Conservation (phyloP, 2,888 invertebrate species). For the Pogonocherus hispidulus region DNA sequence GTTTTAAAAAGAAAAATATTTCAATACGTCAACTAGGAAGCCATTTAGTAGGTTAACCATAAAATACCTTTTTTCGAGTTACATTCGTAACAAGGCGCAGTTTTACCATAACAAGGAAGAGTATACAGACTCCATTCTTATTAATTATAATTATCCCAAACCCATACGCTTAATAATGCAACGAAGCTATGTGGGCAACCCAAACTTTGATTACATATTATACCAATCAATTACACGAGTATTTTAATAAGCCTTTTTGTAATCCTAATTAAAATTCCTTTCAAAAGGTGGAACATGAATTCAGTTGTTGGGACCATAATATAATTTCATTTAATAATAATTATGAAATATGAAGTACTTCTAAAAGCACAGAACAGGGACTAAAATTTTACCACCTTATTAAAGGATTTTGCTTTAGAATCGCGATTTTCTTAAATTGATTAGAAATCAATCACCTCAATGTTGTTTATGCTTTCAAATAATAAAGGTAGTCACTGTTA, state of each 20-base stretch:
- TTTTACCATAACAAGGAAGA: no score
- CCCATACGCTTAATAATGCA: constrained; percentile 3
- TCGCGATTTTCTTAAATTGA: background rate
- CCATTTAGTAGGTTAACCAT: no score
- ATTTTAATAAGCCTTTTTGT: constrained; percentile 26
- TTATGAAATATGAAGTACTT: constrained; percentile 6
- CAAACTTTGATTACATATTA: constrained; percentile 32
- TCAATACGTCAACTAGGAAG: no score
- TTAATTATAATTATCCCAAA: constrained; percentile 18
- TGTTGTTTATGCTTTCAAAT: no score
- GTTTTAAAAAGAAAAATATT: no score
- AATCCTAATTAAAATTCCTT: constrained; percentile 46
- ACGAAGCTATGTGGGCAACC: constrained; percentile 14
- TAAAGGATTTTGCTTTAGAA: background rate
- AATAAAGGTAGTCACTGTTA: no score
- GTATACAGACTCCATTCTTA: no score
- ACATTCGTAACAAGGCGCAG: no score
- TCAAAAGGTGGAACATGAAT: constrained; percentile 19
- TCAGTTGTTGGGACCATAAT: constrained; percentile 7
- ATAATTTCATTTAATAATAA: background rate
- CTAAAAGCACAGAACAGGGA: background rate
- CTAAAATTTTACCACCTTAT: constrained; percentile 4
- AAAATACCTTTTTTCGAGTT: no score
- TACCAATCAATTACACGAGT: constrained; percentile 33
- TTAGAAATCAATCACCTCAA: no score